Conservation (phyloP, 2,113 vertebrate genomes). For the Laticauda laticaudata region DNA sequence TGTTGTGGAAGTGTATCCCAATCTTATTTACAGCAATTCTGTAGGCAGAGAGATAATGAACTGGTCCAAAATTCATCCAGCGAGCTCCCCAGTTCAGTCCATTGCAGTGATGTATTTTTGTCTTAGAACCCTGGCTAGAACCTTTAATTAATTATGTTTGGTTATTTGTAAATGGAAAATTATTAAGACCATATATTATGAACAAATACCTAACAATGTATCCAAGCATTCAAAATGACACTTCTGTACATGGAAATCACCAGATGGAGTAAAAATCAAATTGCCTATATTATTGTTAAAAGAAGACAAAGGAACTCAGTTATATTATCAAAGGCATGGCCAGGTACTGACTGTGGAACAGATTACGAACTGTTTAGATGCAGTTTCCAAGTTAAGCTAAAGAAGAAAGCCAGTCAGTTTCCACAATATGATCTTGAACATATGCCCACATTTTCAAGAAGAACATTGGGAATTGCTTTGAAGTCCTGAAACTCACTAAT, state of each 20-base stretch:
- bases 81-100: background rate
- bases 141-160: background rate
- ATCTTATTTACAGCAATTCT: background rate
- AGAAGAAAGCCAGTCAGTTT: background rate
- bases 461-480: background rate
- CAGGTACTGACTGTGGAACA: background rate
- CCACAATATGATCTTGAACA: background rate
- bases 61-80: background rate
- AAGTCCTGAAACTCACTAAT: background rate
- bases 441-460: background rate
- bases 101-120: background rate
- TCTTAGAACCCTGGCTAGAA: background rate
- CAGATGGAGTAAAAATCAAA: background rate
- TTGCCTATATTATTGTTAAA: background rate
- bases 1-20: background rate
- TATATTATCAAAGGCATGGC: background rate
- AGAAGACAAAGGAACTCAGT: background rate
- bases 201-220: background rate
- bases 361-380: background rate
- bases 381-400: background rate
- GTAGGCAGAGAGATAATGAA: background rate
- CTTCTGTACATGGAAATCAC: background rate
- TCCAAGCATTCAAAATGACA: background rate
- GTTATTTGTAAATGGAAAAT: background rate
- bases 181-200: background rate